Evolutionary conservation across 2,797 vertebrate species (phyloP), one percentile per base, ranked within the genome.

Genomic region (Microtus obscurus): DNA sequence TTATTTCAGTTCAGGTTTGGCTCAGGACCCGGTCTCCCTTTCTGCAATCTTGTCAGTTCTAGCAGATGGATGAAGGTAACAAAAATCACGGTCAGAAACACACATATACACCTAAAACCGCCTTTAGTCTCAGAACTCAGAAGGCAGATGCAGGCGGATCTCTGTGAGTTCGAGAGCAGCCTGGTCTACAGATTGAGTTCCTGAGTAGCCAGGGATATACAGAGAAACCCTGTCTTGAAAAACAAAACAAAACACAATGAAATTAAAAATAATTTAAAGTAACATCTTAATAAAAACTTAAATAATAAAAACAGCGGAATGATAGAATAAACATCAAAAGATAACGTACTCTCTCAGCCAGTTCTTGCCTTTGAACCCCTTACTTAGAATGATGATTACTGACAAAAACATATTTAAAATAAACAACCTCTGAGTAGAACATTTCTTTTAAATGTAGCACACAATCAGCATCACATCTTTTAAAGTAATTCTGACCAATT

Each of bases 401-500:
- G 37, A 79, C 4, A 69, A 48, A 91, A 79, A 9, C 82, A 90
- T 95, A 86, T 69, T 63, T 71, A 89, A 94, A 92, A 71, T 17
- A 61, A 73, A 67, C n/a, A 89, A 77, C 25, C 21, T 89, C 27
- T 91, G 34, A 91, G 31, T 29, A 92, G 67, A 87, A 16, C 8
- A 56, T 27, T 29, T 73, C 25, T 74, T 73, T 74, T 43, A 21
- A 43, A 59, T 63, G 29, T 17, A 91, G 48, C 5, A 31, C 13
- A 43, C 10, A 86, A 76, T 77, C 90, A 94, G 79, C 48, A 69
- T 63, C 17, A 37, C 9, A 4, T 91, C 45, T 94, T 89, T 78
- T n/a, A 79, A 93, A 76, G 43, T 93, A 93, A 93, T 90, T 96
- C 74, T 71, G 89, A 31, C 53, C 37, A 63, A 89, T 31, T 34